Evolutionary conservation across 2,797 vertebrate genomes (phyloP).

Genomic region (Momotus momota): DNA sequence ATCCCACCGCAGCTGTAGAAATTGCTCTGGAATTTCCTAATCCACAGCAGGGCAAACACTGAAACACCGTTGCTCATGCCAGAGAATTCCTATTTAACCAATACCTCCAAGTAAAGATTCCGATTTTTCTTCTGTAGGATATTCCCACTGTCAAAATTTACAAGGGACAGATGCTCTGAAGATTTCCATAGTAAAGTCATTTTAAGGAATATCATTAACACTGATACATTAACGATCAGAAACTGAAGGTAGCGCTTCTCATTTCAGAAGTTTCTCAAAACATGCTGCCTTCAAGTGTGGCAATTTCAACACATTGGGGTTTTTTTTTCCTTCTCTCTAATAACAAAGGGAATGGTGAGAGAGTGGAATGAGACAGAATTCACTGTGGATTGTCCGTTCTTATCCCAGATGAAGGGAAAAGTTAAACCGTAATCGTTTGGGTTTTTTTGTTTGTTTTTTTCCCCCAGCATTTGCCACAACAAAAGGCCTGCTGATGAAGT

Average conservation of each 20-base stretch:
- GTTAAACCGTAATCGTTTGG: not conserved
- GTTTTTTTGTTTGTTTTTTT: no score
- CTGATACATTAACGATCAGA: not conserved
- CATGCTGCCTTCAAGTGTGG: not conserved
- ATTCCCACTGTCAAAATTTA: not conserved
- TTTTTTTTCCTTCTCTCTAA: not conserved
- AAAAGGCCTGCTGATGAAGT: not conserved
- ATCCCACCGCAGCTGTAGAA: slow-evolving; percentile 46
- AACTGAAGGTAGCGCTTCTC: not conserved
- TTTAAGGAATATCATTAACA: not conserved
- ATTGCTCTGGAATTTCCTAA: slow-evolving; percentile 28
- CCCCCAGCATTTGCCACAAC: not conserved
- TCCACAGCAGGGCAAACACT: slow-evolving; percentile 4
- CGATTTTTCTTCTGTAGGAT: not conserved
- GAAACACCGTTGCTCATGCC: not conserved
- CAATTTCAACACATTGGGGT: not conserved
- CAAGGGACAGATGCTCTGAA: not conserved
- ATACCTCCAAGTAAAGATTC: not conserved
- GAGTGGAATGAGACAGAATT: not conserved
- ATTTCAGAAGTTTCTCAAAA: not conserved
- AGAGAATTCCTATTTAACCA: slow-evolving; percentile 10
- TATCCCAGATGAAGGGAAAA: not conserved
- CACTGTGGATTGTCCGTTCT: not conserved
- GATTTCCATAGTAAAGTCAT: not conserved
- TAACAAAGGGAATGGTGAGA: not conserved